A percentile compares a stretch with the other conserved stretches of the same genome.
phyloP scores from a whole-genome alignment of 2,888 invertebrate species.

The Ormyrus nitidulus region DNA sequence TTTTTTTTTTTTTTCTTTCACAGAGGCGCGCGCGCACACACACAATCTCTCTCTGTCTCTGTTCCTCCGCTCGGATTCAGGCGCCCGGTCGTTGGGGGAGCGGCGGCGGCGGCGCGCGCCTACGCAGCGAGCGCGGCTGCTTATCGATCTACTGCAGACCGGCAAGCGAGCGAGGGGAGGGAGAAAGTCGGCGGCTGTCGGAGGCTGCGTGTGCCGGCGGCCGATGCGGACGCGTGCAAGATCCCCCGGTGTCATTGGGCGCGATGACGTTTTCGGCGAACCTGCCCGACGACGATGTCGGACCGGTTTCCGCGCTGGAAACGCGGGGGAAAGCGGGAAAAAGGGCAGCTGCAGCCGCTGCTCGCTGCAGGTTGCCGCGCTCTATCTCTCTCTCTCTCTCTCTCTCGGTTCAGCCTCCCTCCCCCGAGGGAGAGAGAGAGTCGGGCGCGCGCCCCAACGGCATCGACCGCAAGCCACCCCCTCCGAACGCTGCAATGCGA shows the following conservation, averaged over 20 bases:
- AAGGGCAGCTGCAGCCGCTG: not conserved
- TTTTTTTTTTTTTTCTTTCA: not conserved
- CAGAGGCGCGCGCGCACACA: not conserved
- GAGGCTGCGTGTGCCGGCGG: not conserved
- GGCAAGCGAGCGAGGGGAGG: conserved; percentile 15
- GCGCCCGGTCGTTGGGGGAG: not conserved
- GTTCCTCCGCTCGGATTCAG: not conserved
- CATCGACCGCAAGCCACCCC: conserved; percentile 72
- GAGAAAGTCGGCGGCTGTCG: not conserved
- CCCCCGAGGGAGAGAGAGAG: no score
- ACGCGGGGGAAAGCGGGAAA: not conserved
- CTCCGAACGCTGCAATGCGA: conserved; percentile 75
- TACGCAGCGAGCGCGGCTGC: conserved; percentile 19
- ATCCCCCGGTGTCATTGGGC: not conserved
- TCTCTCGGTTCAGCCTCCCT: no score
- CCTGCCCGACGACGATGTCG: not conserved
- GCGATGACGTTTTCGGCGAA: not conserved
- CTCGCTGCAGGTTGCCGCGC: no score
- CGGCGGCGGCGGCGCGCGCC: conserved; percentile 1
- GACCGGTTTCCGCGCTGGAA: conserved; percentile 1
- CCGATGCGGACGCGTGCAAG: conserved; percentile 1
- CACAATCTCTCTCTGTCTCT: conserved; percentile 12
- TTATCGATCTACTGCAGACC: conserved; percentile 55
- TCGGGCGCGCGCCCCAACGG: conserved; percentile 61
- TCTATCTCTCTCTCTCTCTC: no score